phyloP scores from a whole-genome alignment of 2,113 vertebrate species.

The Mellivora capensis region DNA sequence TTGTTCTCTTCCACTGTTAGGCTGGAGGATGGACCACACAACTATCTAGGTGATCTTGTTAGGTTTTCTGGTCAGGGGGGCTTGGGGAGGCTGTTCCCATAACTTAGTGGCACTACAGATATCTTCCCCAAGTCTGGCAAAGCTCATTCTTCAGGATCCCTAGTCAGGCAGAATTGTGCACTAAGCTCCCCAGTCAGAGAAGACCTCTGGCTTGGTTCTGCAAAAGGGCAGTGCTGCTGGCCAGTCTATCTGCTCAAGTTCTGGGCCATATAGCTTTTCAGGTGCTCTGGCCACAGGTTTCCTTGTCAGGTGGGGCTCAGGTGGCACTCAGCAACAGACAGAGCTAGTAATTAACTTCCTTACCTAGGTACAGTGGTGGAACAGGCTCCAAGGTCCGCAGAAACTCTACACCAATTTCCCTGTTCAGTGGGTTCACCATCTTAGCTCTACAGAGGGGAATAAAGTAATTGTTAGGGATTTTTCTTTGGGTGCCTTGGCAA shows the following conservation, averaged over 20 bases:
- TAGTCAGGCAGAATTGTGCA: not conserved
- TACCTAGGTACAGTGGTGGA: not conserved
- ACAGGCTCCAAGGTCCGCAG: not conserved
- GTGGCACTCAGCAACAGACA: not conserved
- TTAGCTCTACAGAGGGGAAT: not conserved
- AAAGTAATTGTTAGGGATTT: not conserved
- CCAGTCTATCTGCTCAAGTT: not conserved
- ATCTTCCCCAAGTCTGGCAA: not conserved
- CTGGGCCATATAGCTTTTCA: not conserved
- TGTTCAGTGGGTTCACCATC: not conserved
- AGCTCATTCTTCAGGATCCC: not conserved
- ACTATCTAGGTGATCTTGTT: not conserved
- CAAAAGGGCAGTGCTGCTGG: not conserved
- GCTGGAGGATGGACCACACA: not conserved
- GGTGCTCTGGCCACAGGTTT: not conserved
- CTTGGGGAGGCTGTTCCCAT: not conserved
- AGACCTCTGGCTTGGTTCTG: not conserved
- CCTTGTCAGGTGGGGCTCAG: not conserved
- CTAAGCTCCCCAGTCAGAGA: not conserved
- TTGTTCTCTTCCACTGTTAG: not conserved
- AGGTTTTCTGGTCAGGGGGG: not conserved
- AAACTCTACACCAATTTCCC: not conserved
- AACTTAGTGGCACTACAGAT: not conserved
- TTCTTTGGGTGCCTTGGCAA: not conserved
- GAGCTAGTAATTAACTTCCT: not conserved